Conservation (phyloP, 2,888 invertebrate genomes). For the Machimus rusticus region DNA sequence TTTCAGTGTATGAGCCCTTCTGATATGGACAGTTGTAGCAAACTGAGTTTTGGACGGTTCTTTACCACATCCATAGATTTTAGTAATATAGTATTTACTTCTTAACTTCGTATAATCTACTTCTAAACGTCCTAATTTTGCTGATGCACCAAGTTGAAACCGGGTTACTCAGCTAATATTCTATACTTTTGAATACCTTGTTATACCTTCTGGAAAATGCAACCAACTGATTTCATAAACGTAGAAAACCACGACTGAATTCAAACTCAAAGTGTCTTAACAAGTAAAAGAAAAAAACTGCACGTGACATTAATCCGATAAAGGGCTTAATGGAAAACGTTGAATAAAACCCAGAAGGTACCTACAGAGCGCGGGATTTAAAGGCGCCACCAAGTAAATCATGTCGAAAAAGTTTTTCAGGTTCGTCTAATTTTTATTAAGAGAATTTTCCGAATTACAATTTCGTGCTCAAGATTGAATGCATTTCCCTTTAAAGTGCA, state of each 20-base stretch:
- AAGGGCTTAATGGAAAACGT: neutral
- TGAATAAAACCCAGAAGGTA: neutral
- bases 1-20: too few species aligned
- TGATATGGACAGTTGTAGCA: too few species aligned
- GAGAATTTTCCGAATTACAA: slow-evolving; percentile 1
- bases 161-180: too few species aligned
- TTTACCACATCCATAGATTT: too few species aligned
- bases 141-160: too few species aligned
- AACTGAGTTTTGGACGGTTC: too few species aligned
- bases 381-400: neutral
- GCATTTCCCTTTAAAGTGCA: slow-evolving; percentile 10
- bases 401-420: neutral
- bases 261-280: neutral
- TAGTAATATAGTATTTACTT: too few species aligned
- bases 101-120: too few species aligned
- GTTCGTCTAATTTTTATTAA: neutral
- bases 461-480: neutral
- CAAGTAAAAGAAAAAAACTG: neutral
- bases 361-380: neutral
- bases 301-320: neutral
- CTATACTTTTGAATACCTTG: neutral
- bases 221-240: neutral
- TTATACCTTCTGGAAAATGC: neutral
- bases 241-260: neutral
- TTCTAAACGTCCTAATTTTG: too few species aligned